Evolutionary conservation across 2,888 invertebrate species (phyloP), one percentile per base, ranked within the genome.

Genomic region (Heliconius ismenius): DNA sequence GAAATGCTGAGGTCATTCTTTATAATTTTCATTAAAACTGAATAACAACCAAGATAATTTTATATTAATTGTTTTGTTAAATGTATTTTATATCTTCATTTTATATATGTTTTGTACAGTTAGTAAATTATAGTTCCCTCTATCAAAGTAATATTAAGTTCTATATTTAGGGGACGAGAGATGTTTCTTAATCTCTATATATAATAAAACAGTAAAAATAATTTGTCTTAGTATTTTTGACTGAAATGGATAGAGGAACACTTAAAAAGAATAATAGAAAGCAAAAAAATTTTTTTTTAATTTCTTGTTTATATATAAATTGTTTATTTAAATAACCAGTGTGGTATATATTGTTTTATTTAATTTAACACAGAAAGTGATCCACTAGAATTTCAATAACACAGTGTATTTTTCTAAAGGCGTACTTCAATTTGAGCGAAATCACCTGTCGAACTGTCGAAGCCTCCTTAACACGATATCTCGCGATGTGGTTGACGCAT

Each of bases 371-470:
- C 13, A 67, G 13, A 24, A 39, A 67, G 4, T 39, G 67, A 67
- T 7, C 15, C 24, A 3, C 2, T 15, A 28, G 21, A n/a, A 24
- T 28, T 69, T 69, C 54, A 69, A 54, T 54, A 69, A 54, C 28
- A 54, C 11, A 3, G 28, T 58, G 74, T 77, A 76, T 76, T 75
- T 76, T 74, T 63, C 39, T 73, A 76, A 65, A 75, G 76, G 78
- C 70, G 76, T 79, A 78, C 74, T 74, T 79, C 79, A 81, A 80
- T 80, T 67, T 67, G 76, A 78, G 78, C 76, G 74, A 76, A 77
- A 79, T 78, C 80, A 80, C 77, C 78, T 80, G 79, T 81, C 81
- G 77, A 80, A 77, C 79, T 81, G 79, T 79, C 82, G 79, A 81
- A 81, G 81, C 77, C 79, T 64, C 75, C 76, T 77, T 78, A 79